Base-by-base conservation (phyloP, 2,797 vertebrate species). In the Clarias pachynema region DNA sequence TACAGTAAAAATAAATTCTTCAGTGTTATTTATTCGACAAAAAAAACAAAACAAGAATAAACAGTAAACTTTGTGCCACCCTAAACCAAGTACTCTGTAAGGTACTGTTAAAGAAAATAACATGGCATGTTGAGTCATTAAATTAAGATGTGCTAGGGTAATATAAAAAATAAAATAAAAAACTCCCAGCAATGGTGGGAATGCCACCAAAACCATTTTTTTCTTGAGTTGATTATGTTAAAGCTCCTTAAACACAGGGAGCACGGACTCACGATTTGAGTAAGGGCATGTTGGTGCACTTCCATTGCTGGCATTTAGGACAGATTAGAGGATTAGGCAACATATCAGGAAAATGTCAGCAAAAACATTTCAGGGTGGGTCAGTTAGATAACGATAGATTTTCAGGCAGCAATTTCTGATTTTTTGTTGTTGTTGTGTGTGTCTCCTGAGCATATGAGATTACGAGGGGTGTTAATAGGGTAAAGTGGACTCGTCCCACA, bases 401-500 rank as follows among this genome's bases (percentile, higher is more conserved):
- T 77, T 59, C 74, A 77, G 74, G 53, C 63, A 81, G 80, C 20
- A 92, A 93, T 90, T 40, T 91, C 90, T 82, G 53, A 78, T 40
- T 85, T 84, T 89, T 77, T 72, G 34, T 37, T 72, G 24, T 15
- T 73, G 22, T 59, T 84, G 62, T 82, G 78, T 84, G 34, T 49
- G 81, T 85, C 60, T 80, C 79, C 62, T 80, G 62, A 80, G 78
- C 75, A 34, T 82, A 72, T 49, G 80, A 78, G 34, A n/a, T 22
- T 44, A 69, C 31, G 20, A 59, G 16, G 40, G 66, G 84, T 77
- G 73, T 82, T 86, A 89, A 88, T 89, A 89, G 53, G 73, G 40
- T 85, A 88, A 84, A 69, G 85, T 85, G 29, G 80, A 82, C 80
- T 82, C 80, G 90, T 99, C 96, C 97, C 97, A 98, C 91, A 97